Evolutionary conservation across 2,797 vertebrate genomes (phyloP).

Genomic region (Bothrops alternatus): DNA sequence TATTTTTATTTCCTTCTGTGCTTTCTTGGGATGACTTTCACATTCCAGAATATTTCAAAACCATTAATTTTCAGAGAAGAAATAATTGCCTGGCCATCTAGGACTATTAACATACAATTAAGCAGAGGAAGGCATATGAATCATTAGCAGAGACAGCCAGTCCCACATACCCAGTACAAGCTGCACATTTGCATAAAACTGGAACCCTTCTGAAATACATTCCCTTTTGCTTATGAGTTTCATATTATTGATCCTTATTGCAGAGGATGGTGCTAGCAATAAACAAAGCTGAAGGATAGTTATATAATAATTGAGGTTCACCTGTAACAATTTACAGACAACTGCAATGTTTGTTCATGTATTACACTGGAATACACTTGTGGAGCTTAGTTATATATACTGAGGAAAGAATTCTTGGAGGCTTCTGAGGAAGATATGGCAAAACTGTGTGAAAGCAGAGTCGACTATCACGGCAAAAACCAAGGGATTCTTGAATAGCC

Average conservation of each 20-base stretch:
- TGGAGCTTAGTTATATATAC: neutral
- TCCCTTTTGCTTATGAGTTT: neutral
- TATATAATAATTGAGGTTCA: neutral
- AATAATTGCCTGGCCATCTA: neutral
- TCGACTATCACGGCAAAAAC: neutral
- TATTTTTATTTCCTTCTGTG: neutral
- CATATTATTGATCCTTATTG: neutral
- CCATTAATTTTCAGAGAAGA: neutral
- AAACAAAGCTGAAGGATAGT: neutral
- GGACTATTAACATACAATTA: neutral
- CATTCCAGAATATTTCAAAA: neutral
- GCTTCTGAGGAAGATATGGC: neutral
- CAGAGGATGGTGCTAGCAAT: neutral
- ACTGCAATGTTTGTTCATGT: neutral
- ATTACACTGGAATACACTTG: neutral
- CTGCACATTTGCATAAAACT: neutral
- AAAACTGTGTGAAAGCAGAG: neutral
- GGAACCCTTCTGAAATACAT: neutral
- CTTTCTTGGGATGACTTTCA: neutral
- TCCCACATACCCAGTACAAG: too few species aligned
- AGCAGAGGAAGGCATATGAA: neutral
- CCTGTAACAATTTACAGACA: neutral
- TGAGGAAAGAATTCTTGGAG: neutral
- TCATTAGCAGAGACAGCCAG: neutral
- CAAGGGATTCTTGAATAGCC: neutral